Evolutionary conservation across 2,113 vertebrate species (phyloP).

Genomic region (Euleptes europaea): DNA sequence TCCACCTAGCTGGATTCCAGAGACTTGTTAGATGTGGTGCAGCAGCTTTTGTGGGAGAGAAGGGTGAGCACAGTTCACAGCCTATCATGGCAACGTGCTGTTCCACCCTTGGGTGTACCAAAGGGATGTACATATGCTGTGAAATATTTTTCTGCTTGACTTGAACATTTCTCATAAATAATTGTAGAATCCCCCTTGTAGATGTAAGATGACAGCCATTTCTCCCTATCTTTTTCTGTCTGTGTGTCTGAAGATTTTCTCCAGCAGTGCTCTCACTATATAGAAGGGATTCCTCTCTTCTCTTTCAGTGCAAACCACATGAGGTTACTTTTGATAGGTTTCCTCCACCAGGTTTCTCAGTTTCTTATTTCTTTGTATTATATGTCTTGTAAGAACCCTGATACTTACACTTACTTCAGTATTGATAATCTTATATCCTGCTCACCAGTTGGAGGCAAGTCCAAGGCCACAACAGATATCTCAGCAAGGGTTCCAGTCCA

Average conservation of each 20-base stretch:
- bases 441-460: no score
- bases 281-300: neutral
- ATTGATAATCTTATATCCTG: neutral
- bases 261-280: rapidly evolving
- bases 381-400: neutral
- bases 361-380: neutral
- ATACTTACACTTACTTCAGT: neutral
- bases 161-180: neutral
- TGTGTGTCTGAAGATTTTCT: neutral
- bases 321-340: neutral
- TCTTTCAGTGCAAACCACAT: neutral
- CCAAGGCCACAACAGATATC: no score
- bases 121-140: neutral
- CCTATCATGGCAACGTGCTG: neutral
- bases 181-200: neutral
- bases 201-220: neutral
- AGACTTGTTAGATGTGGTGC: neutral
- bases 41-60: no score
- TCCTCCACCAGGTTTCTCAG: no score
- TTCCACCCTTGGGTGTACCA: neutral
- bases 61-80: neutral
- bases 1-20: neutral
- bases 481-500: no score
- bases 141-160: neutral
- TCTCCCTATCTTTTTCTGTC: neutral